Evolutionary conservation across 2,113 vertebrate genomes (phyloP).

Genomic region (Phodopus roborovskii): DNA sequence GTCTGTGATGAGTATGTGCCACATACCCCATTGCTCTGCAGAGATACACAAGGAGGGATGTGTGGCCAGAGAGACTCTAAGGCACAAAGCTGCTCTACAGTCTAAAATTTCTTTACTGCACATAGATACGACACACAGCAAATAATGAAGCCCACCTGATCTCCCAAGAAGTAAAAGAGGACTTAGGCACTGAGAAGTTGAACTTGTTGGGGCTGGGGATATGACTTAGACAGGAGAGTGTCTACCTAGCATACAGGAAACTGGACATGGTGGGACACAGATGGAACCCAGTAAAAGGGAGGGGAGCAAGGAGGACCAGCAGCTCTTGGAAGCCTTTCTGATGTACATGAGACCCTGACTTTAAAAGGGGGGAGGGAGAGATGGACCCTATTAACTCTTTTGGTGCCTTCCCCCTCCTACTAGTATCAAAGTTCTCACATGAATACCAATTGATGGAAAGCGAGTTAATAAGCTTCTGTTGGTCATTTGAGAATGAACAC

Average conservation of each 20-base stretch:
- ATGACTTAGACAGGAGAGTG: background rate
- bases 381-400: background rate
- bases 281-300: background rate
- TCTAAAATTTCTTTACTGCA: conserved; percentile 11
- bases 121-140: background rate
- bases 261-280: too few species aligned
- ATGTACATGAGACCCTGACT: background rate
- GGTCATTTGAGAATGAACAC: background rate
- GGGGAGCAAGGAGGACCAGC: too few species aligned
- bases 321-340: background rate
- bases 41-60: background rate
- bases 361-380: background rate
- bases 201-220: background rate
- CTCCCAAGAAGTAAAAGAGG: conserved; percentile 17
- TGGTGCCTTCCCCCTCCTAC: background rate
- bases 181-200: background rate
- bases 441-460: background rate
- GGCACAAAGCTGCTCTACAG: background rate
- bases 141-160: background rate
- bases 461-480: background rate
- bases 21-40: background rate
- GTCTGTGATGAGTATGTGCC: background rate
- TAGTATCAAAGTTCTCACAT: background rate
- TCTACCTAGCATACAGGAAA: background rate
- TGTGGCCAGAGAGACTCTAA: background rate